Evolutionary conservation across 2,113 vertebrate species (phyloP).

Genomic region (Aix galericulata): DNA sequence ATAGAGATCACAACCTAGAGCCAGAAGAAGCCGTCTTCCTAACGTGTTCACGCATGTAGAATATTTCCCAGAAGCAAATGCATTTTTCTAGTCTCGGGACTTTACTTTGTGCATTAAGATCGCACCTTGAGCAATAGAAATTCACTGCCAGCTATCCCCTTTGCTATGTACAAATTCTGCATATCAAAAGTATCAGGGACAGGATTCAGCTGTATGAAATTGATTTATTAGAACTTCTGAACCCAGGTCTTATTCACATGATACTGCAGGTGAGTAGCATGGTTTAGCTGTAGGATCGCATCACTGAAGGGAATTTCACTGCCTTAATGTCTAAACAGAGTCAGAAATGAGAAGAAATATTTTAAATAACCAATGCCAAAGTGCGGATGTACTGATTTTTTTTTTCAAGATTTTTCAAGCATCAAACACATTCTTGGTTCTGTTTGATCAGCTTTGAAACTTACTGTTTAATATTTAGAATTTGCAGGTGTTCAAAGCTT

Average conservation of each 20-base stretch:
- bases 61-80: slow-evolving; percentile 56
- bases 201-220: neutral
- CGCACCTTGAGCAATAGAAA: slow-evolving; percentile 44
- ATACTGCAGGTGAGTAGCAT: neutral
- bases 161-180: slow-evolving; percentile 13
- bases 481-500: neutral
- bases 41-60: neutral
- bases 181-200: neutral
- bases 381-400: neutral
- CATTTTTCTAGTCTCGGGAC: slow-evolving; percentile 32
- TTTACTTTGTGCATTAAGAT: slow-evolving; percentile 12
- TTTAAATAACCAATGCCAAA: neutral
- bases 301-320: neutral
- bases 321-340: neutral
- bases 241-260: neutral
- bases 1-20: slow-evolving; percentile 15
- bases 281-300: neutral
- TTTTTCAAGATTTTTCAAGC: neutral
- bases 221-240: neutral
- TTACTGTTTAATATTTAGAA: neutral
- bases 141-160: slow-evolving; percentile 31
- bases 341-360: neutral
- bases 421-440: neutral
- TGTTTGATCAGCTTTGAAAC: neutral
- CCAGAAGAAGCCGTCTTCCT: neutral